These are phyloP conservation scores for Dendronephthya gigantea DNA, from an alignment of 64 coral and sea anemone genomes.

Conservation along the genomic window DNA sequence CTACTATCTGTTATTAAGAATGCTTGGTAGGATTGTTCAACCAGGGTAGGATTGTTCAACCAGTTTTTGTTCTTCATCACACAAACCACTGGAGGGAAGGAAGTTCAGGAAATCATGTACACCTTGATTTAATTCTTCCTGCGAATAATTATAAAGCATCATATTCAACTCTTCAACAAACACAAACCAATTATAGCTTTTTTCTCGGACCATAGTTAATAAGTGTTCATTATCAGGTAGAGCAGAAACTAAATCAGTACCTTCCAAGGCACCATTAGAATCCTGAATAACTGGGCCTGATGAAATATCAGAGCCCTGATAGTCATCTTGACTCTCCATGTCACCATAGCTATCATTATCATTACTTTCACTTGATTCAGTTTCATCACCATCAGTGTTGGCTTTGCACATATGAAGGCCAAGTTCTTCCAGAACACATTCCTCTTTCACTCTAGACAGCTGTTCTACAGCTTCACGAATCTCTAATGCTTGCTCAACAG, in stretches of 20 bases:
- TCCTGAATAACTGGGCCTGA: constrained; percentile 11
- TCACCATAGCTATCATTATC: constrained; percentile 27
- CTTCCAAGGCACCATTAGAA: constrained; percentile 25
- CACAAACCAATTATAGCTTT: constrained; percentile 23
- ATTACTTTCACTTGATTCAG: constrained; percentile 39
- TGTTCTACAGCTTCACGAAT: constrained; percentile 28
- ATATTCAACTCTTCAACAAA: constrained; percentile 33
- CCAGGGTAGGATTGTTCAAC: not conserved
- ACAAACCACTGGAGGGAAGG: constrained; percentile 25
- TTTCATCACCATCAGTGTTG: constrained; percentile 34
- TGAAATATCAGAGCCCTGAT: constrained; percentile 30
- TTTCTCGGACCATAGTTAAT: constrained; percentile 29
- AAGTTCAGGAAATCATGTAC: constrained; percentile 20
- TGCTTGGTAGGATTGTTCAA: constrained; percentile 33
- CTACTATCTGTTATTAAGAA: constrained; percentile 26
- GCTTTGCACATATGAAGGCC: constrained; percentile 22
- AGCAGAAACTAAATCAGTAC: constrained; percentile 30
- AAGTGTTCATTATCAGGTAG: constrained; percentile 27
- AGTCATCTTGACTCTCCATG: constrained; percentile 37
- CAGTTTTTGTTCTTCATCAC: constrained; percentile 25
- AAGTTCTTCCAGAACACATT: constrained; percentile 30
- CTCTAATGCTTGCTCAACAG: constrained; percentile 32
- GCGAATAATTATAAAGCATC: constrained; percentile 6
- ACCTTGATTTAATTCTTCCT: constrained; percentile 30
- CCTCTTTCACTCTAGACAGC: constrained; percentile 36